Percentiles rank a stretch among this genome's conserved stretches.
Evolutionary conservation across 2,113 vertebrate genomes (phyloP).

Genomic region (Pelecanus crispus): DNA sequence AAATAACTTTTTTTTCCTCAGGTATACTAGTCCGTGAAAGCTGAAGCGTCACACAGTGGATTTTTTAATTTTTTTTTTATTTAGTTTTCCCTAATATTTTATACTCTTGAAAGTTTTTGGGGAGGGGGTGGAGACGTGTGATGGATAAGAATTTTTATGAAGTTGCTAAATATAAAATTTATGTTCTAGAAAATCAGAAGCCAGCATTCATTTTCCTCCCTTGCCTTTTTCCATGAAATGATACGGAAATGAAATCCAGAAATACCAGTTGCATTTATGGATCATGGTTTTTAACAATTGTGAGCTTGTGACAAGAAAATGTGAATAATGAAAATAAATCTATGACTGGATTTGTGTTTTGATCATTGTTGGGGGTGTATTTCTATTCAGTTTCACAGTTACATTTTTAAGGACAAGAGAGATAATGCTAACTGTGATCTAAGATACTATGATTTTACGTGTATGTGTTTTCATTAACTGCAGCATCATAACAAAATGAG

Average conservation of each 20-base stretch:
- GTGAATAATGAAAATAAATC: neutral
- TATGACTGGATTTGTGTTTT: neutral
- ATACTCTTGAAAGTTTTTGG: neutral
- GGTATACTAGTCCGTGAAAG: neutral
- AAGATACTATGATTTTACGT: neutral
- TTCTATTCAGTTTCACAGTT: neutral
- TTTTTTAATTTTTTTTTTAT: neutral
- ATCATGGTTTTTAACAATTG: neutral
- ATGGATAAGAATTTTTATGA: neutral
- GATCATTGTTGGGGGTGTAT: fast-evolving
- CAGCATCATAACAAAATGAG: neutral
- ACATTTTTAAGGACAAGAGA: neutral
- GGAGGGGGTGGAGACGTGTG: fast-evolving
- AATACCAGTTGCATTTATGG: neutral
- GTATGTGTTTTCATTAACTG: neutral
- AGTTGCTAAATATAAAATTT: neutral
- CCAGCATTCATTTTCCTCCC: neutral
- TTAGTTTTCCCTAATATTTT: neutral
- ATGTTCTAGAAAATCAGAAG: neutral
- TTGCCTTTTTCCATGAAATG: neutral
- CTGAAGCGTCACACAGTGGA: neutral
- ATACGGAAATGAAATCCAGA: neutral
- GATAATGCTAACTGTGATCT: neutral
- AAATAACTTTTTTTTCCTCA: neutral
- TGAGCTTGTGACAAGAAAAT: neutral